Evolutionary conservation across 2,113 vertebrate species (phyloP).

Genomic region (Trochalopteron elliotii): DNA sequence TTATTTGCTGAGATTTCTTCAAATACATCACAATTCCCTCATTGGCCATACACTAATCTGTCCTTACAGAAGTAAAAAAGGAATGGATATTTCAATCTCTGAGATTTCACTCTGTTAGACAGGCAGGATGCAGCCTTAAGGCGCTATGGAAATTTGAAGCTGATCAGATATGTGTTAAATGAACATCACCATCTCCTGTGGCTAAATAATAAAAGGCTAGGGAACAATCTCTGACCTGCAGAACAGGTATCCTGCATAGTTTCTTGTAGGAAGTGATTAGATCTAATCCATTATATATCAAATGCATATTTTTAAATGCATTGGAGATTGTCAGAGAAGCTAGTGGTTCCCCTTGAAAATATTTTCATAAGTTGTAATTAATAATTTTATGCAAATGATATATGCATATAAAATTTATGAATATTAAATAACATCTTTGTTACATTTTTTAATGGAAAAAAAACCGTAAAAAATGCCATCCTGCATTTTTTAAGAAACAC

Average conservation of each 20-base stretch:
- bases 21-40: not conserved
- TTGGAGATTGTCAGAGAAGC: not conserved
- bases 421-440: not conserved
- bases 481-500: not conserved
- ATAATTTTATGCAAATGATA: not conserved
- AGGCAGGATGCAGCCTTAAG: not conserved
- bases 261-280: not conserved
- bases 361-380: not conserved
- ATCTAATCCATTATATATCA: not conserved
- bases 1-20: not conserved
- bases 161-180: not conserved
- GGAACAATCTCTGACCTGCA: not conserved
- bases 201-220: not conserved
- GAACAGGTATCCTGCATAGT: not conserved
- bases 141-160: not conserved
- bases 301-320: not conserved
- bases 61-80: not conserved
- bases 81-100: not conserved
- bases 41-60: not conserved
- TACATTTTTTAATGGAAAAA: not conserved
- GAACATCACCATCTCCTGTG: not conserved
- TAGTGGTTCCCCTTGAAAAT: not conserved
- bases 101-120: not conserved
- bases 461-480: not conserved
- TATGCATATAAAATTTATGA: not conserved